These are phyloP conservation scores for Babylonia areolata DNA, from an alignment of 1,140 invertebrate species.

Conservation along the genomic window DNA sequence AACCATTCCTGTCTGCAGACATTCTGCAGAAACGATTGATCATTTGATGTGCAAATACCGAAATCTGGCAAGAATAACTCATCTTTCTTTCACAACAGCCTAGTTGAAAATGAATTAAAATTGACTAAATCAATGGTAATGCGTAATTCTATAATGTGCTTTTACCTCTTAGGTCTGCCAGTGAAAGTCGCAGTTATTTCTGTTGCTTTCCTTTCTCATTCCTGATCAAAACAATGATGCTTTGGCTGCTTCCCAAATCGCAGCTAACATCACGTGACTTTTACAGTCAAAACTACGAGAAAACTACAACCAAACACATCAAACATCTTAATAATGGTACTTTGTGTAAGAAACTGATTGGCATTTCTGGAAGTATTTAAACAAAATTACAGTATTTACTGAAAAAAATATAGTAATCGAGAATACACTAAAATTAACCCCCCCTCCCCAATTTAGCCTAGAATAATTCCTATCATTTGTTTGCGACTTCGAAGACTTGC, in stretches of 20 bases:
- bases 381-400: no score
- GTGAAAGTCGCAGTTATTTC: not conserved
- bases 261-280: constrained; percentile 5
- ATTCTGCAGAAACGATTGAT: not conserved
- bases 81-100: not conserved
- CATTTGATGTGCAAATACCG: not conserved
- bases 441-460: no score
- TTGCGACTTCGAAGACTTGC: not conserved
- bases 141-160: not conserved
- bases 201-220: not conserved
- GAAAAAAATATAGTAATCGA: no score
- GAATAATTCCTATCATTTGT: not conserved
- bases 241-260: constrained; percentile 25
- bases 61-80: not conserved
- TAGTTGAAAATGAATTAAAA: not conserved
- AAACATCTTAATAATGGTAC: no score
- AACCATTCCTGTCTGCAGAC: no score
- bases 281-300: constrained; percentile 15
- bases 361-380: no score
- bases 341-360: no score
- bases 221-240: constrained; percentile 19
- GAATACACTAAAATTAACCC: no score
- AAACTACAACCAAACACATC: no score
- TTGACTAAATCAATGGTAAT: not conserved
- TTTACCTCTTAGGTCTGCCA: not conserved